Base-by-base conservation (phyloP, 2,797 vertebrate genomes). In the Cottoperca gobio region DNA sequence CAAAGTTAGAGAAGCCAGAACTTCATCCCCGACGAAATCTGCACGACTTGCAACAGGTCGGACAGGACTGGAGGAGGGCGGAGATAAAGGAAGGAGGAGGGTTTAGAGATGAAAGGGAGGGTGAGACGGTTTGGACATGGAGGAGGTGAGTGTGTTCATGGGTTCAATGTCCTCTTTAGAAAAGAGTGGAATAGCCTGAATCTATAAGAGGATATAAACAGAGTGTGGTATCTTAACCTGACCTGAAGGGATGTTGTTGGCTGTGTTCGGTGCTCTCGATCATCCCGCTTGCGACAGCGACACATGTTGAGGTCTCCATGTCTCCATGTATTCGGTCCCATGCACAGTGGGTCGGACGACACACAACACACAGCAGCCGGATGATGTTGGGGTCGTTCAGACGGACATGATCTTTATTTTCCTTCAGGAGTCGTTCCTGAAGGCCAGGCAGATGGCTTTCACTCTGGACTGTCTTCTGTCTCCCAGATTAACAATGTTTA, bases 1-100 rank as follows among this genome's bases (percentile, higher is more conserved):
- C 98, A 0, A 99, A 99, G 90, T 99, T 98, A 99, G 94, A 59
- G 97, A 99, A 0, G 97, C 97, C 78, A 99, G 92, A 81, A 99
- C 88, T 93, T 97, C 98, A 99, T 99, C 82, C 98, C 98, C 0
- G 97, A 98, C 4, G 97, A 95, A 0, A 99, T 98, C 91, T 99
- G 98, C 28, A 94, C 68, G 96, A 97, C 97, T 91, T 96, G 94
- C 73, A 94, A 95, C 88, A 99, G 95, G 85, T 95, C 93, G 4
- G 90, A 90, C 52, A 91, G n/a, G 81, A 70, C 87, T 73, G 79
- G 4, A 70, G 21, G 53, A 49, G 16, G 9, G n/a, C n/a, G 28
- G 26, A 49, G 42, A 19, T n/a, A 10, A 12, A 42, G 33, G 8
- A 35, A 8, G 14, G 35, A 39, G 26, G 17, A 24, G 13, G 35